A percentile compares a stretch with the other conserved stretches of the same genome.
phyloP scores from a whole-genome alignment of 2,888 invertebrate species.

The Lypha dubia region DNA sequence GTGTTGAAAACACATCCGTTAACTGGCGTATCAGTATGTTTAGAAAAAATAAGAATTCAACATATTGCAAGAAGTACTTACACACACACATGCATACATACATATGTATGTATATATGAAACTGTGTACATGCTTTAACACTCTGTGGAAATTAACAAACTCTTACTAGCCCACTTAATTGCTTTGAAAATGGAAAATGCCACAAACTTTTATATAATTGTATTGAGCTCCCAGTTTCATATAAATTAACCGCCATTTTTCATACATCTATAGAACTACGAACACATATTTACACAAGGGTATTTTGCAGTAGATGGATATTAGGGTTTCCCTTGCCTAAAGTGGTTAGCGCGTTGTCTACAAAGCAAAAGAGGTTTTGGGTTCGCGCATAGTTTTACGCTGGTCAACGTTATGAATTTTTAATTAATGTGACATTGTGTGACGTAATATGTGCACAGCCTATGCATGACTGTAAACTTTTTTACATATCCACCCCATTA shows the following conservation, averaged over 20 bases:
- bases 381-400: too few relatives aligned
- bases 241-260: conserved; percentile 53
- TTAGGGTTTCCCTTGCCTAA: too few relatives aligned
- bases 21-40: not conserved
- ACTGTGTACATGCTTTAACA: conserved; percentile 14
- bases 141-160: conserved; percentile 54
- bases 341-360: too few relatives aligned
- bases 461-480: too few relatives aligned
- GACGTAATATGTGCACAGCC: too few relatives aligned
- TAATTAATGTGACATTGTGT: too few relatives aligned
- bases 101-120: too few relatives aligned
- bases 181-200: not conserved
- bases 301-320: not conserved
- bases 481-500: too few relatives aligned
- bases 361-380: too few relatives aligned
- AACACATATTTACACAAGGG: not conserved
- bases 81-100: not conserved
- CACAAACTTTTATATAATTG: not conserved
- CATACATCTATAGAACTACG: too few relatives aligned
- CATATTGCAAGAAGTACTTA: not conserved
- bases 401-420: too few relatives aligned
- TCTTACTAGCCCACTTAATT: conserved; percentile 53
- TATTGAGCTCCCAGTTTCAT: not conserved
- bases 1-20: not conserved
- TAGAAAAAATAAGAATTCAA: not conserved